These are phyloP conservation scores for Leucoraja ocellata DNA, from an alignment of 2,797 vertebrate species.

Conservation along the genomic window DNA sequence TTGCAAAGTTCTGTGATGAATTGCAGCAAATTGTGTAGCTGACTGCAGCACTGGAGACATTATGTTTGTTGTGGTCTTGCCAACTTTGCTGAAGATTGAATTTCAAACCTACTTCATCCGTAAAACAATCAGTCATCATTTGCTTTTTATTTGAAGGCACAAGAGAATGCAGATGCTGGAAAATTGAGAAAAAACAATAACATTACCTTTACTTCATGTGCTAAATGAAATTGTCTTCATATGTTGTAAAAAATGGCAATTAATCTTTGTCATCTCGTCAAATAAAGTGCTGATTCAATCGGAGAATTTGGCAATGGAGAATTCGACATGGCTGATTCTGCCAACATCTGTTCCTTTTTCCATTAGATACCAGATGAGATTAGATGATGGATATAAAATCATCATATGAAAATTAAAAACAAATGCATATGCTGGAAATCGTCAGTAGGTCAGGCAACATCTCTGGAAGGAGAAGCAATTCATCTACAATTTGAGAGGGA, in stretches of 20 bases:
- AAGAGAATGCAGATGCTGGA: too few relatives aligned
- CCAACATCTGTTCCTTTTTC: not conserved
- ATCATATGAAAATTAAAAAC: too few relatives aligned
- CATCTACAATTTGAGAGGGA: too few relatives aligned
- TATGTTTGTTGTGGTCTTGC: not conserved
- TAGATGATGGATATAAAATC: not conserved
- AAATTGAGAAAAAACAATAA: too few relatives aligned
- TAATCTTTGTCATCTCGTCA: not conserved
- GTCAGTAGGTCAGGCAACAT: too few relatives aligned
- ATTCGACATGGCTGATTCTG: not conserved
- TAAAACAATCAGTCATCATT: not conserved
- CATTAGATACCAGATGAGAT: not conserved
- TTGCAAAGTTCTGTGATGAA: not conserved
- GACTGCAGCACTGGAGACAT: not conserved
- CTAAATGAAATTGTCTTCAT: not conserved
- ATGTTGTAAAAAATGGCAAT: not conserved
- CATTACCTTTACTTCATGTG: not conserved
- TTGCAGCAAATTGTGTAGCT: not conserved
- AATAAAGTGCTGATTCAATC: not conserved
- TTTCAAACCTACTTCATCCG: not conserved
- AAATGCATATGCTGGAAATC: too few relatives aligned
- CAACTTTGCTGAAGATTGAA: not conserved
- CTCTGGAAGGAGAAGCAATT: too few relatives aligned
- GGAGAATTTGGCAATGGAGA: too few relatives aligned
- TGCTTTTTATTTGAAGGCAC: too few relatives aligned